Evolutionary conservation across 2,797 vertebrate species (phyloP).

Genomic region (Rhynchonycteris naso): DNA sequence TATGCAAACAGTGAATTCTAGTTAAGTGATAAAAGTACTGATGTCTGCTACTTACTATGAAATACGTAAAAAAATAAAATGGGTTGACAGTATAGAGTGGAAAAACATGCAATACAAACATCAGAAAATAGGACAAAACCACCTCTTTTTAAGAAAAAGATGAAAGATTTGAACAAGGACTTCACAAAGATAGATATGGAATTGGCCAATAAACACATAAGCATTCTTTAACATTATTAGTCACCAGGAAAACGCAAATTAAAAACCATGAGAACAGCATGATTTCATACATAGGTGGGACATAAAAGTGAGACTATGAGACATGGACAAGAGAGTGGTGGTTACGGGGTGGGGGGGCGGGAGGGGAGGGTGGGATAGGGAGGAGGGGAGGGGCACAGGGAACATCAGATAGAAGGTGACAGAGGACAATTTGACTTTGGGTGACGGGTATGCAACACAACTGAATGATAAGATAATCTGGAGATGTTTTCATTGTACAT

Average conservation of each 20-base stretch:
- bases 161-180: not conserved
- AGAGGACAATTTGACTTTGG: too few species aligned
- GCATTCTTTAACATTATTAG: not conserved
- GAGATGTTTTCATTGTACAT: too few species aligned
- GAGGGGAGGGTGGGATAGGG: too few species aligned
- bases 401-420: too few species aligned
- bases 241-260: not conserved
- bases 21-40: not conserved
- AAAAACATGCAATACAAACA: not conserved
- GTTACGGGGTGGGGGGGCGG: too few species aligned
- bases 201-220: not conserved
- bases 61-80: not conserved
- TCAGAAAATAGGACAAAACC: not conserved
- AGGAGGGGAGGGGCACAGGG: too few species aligned
- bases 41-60: not conserved
- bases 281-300: too few species aligned
- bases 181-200: not conserved
- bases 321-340: too few species aligned
- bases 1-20: not conserved
- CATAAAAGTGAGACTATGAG: too few species aligned
- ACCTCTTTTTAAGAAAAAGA: not conserved
- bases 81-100: not conserved
- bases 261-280: not conserved
- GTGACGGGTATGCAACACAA: too few species aligned
- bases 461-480: too few species aligned